phyloP scores from a whole-genome alignment of 2,888 invertebrate species.

The Aelia acuminata region DNA sequence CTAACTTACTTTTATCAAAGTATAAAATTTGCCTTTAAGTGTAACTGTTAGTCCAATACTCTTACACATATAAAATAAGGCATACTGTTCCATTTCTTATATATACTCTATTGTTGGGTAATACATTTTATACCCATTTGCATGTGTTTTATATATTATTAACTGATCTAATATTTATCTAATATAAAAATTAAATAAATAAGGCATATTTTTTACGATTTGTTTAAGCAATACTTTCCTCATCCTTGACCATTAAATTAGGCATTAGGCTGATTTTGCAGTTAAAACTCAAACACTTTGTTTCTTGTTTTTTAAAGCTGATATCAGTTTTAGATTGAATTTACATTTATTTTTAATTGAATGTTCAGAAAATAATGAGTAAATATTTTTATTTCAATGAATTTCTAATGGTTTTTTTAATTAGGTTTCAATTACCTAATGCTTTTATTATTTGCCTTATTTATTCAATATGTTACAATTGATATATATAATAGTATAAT shows the following conservation, averaged over 20 bases:
- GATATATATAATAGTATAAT: background rate
- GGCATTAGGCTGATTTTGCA: background rate
- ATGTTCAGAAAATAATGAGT: background rate
- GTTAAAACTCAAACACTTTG: background rate
- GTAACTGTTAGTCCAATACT: background rate
- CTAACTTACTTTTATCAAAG: slow-evolving; percentile 34
- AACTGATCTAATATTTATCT: background rate
- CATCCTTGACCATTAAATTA: background rate
- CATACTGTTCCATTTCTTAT: background rate
- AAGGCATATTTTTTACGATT: background rate
- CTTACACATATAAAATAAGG: background rate
- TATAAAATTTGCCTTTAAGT: background rate
- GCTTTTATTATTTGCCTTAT: background rate
- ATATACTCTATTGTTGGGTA: background rate
- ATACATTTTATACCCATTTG: slow-evolving; percentile 37
- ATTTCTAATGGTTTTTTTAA: background rate
- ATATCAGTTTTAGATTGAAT: background rate
- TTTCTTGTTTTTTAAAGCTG: background rate
- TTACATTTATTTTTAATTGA: background rate
- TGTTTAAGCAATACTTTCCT: background rate
- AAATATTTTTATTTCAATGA: background rate
- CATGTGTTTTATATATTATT: background rate
- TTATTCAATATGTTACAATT: background rate
- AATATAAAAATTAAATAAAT: background rate
- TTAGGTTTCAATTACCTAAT: background rate